phyloP scores from a whole-genome alignment of 2,797 vertebrate genomes.

The Anomalospiza imberbis region DNA sequence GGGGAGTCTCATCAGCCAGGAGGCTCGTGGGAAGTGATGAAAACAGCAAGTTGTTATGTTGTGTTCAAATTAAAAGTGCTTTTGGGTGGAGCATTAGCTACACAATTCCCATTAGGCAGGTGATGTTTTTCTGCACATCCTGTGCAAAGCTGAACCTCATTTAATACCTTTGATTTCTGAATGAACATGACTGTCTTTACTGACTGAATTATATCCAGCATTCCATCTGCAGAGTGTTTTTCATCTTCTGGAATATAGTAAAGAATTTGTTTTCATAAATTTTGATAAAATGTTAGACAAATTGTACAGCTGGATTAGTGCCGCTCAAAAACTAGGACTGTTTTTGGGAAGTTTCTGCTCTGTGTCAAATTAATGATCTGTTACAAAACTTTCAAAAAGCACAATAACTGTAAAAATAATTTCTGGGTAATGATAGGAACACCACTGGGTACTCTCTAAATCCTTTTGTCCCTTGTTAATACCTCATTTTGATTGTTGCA shows the following conservation, averaged over 20 bases:
- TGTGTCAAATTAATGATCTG: not conserved
- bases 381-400: not conserved
- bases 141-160: not conserved
- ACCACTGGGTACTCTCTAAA: not conserved
- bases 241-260: not conserved
- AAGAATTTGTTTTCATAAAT: slow-evolving; percentile 3
- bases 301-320: not conserved
- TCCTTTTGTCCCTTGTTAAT: slow-evolving; percentile 40
- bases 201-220: not conserved
- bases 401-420: not conserved
- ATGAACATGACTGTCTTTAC: not conserved
- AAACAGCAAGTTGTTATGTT: not conserved
- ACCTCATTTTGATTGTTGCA: slow-evolving; percentile 43
- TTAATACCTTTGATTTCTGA: slow-evolving; percentile 24
- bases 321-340: not conserved
- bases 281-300: not conserved
- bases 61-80: not conserved
- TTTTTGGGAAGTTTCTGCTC: not conserved
- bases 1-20: not conserved
- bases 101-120: not conserved
- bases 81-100: not conserved
- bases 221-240: not conserved
- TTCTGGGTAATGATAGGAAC: not conserved
- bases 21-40: not conserved
- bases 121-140: not conserved